phyloP scores from a whole-genome alignment of 1,140 invertebrate genomes.

The Philotrypesis tridentata region DNA sequence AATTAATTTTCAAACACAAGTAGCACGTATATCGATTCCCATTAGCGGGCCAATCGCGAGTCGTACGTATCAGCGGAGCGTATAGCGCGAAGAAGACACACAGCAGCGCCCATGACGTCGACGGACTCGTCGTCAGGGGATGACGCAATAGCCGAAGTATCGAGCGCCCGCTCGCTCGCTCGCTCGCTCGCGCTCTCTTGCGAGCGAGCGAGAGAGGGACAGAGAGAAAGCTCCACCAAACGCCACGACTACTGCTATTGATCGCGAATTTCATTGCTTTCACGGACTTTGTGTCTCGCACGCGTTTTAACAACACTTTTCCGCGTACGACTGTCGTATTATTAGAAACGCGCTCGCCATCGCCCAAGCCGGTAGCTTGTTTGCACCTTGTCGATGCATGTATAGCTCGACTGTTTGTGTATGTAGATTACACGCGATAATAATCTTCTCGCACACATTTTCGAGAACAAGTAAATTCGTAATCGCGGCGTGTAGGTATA shows the following conservation, averaged over 20 bases:
- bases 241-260: constrained; percentile 5
- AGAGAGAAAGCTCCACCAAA: background rate
- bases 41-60: background rate
- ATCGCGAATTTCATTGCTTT: constrained; percentile 11
- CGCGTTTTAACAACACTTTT: background rate
- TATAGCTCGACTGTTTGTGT: background rate
- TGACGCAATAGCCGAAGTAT: background rate
- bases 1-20: background rate
- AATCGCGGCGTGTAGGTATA: background rate
- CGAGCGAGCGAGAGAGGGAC: background rate
- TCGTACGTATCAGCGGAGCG: background rate
- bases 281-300: background rate
- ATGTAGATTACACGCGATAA: background rate
- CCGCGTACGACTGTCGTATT: background rate
- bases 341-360: background rate
- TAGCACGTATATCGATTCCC: background rate
- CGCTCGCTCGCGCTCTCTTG: background rate
- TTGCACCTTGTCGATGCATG: background rate
- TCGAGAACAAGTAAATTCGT: background rate
- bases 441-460: background rate
- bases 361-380: background rate
- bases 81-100: background rate
- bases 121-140: background rate
- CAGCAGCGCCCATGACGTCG: background rate
- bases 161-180: background rate